A percentile compares a stretch with the other conserved stretches of the same genome.
phyloP scores from a whole-genome alignment of 2,797 vertebrate species.

The Ctenopoma multispine region DNA sequence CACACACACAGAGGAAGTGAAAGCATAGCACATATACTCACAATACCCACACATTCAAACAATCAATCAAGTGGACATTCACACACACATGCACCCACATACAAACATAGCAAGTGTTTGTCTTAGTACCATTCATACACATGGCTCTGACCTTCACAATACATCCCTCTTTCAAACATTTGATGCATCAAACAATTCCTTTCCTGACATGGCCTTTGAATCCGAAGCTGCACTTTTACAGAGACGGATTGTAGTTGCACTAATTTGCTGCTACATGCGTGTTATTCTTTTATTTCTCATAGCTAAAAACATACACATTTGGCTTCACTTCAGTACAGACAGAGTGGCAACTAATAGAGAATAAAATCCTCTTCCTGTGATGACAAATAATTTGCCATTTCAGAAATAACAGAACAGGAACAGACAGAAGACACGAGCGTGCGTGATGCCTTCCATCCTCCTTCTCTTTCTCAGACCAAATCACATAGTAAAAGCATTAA shows the following conservation, averaged over 20 bases:
- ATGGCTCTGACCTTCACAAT: constrained; percentile 27
- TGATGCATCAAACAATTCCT: constrained; percentile 35
- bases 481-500: constrained; percentile 3
- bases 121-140: constrained; percentile 36
- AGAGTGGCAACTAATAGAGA: background rate
- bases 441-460: constrained; percentile 19
- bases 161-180: constrained; percentile 22
- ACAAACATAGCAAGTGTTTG: constrained; percentile 9
- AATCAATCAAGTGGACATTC: constrained; percentile 54
- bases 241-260: background rate
- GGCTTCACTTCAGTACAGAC: background rate
- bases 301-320: background rate
- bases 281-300: background rate
- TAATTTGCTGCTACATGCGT: background rate
- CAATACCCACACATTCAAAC: constrained; percentile 30
- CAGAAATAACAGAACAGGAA: constrained; percentile 34
- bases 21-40: constrained; percentile 6
- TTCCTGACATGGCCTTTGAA: constrained; percentile 35
- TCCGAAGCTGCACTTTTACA: constrained; percentile 14
- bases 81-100: constrained; percentile 12
- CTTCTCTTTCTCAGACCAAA: constrained; percentile 10
- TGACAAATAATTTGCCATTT: constrained; percentile 18
- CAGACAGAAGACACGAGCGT: constrained; percentile 33
- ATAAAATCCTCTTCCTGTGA: background rate
- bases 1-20: constrained; percentile 12